Percentiles rank a stretch among this genome's conserved stretches.
phyloP scores from a whole-genome alignment of 2,888 invertebrate genomes.

The Parasteatoda lunata region DNA sequence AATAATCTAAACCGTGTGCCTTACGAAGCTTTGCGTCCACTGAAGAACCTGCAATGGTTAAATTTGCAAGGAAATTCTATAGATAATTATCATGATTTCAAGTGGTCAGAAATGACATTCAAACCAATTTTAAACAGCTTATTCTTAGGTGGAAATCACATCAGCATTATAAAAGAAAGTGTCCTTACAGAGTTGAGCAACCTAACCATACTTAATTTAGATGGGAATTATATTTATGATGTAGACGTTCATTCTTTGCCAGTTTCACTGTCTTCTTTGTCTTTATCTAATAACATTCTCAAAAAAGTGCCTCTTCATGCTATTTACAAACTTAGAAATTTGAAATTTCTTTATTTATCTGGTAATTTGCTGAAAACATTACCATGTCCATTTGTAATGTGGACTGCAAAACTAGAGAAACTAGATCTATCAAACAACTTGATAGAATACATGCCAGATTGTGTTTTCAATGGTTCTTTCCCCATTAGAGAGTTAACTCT shows the following conservation, averaged over 20 bases:
- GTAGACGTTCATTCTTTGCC: slow-evolving; percentile 29
- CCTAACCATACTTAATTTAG: slow-evolving; percentile 14
- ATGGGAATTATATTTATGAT: slow-evolving; percentile 51
- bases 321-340: slow-evolving; percentile 30
- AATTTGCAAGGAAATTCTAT: slow-evolving; percentile 38
- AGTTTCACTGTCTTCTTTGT: slow-evolving; percentile 13
- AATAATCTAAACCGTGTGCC: slow-evolving; percentile 33
- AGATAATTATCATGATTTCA: neutral
- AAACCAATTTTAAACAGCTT: slow-evolving; percentile 19
- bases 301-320: slow-evolving; percentile 53
- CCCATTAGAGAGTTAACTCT: slow-evolving; percentile 86
- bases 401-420: slow-evolving; percentile 22
- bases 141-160: slow-evolving; percentile 39
- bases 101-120: slow-evolving; percentile 20
- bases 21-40: neutral
- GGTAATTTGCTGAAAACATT: slow-evolving; percentile 22
- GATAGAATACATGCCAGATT: slow-evolving; percentile 13
- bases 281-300: slow-evolving; percentile 44
- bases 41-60: slow-evolving; percentile 38
- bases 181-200: slow-evolving; percentile 19
- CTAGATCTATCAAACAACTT: slow-evolving; percentile 46
- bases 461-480: slow-evolving; percentile 72
- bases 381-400: slow-evolving; percentile 28
- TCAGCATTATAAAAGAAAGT: slow-evolving; percentile 32
- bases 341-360: slow-evolving; percentile 26